phyloP scores from a whole-genome alignment of 2,888 invertebrate genomes.

The Heteropelma amictum region DNA sequence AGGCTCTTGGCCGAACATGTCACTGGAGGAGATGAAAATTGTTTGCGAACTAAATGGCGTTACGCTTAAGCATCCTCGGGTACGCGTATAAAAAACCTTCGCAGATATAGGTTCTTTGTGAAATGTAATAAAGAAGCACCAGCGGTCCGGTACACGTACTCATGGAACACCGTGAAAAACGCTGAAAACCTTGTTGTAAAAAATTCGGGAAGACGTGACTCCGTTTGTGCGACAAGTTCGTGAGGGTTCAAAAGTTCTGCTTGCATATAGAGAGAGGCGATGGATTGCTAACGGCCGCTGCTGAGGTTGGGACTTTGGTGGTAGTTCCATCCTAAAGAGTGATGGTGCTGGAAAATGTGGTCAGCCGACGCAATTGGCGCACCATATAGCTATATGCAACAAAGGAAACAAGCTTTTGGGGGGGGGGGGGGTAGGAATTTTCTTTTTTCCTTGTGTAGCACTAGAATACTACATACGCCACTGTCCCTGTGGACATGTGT shows the following conservation, averaged over 20 bases:
- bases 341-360: slow-evolving; percentile 38
- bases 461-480: not conserved
- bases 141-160: too few relatives aligned
- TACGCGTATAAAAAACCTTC: too few relatives aligned
- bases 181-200: too few relatives aligned
- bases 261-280: slow-evolving; percentile 16
- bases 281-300: slow-evolving; percentile 38
- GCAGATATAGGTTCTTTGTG: too few relatives aligned
- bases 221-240: not conserved
- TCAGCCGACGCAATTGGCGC: slow-evolving; percentile 42
- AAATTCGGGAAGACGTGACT: not conserved
- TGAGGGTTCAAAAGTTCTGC: not conserved
- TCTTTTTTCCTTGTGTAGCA: slow-evolving; percentile 4
- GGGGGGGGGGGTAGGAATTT: not conserved
- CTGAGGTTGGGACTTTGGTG: slow-evolving; percentile 7
- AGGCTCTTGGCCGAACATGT: too few relatives aligned
- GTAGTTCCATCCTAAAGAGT: not conserved
- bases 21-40: too few relatives aligned
- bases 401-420: not conserved
- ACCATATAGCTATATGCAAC: not conserved
- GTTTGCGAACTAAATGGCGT: too few relatives aligned
- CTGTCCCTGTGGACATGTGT: not conserved
- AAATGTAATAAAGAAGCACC: too few relatives aligned
- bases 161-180: too few relatives aligned
- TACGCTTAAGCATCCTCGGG: too few relatives aligned